Evolutionary conservation across 2,888 invertebrate genomes (phyloP), one percentile per base, ranked within the genome.

Genomic region (Octonoba sinensis): DNA sequence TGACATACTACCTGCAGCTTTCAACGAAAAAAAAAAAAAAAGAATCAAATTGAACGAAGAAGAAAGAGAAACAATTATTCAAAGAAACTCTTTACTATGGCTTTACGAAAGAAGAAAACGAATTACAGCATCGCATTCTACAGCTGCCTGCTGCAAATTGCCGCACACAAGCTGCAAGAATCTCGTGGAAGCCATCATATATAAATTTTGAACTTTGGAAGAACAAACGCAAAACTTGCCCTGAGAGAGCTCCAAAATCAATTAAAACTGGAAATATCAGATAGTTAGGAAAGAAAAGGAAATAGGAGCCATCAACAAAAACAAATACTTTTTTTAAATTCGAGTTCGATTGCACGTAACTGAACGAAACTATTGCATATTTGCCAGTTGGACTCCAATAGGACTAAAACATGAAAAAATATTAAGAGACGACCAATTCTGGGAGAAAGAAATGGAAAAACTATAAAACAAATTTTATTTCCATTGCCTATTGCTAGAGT

Each of bases 401-500:
- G 62, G 27, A 18, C 4, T 27, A 3, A 24, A 62, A 15, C 16
- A 16, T 12, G 62, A 62, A 36, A 62, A 62, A 24, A 62, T 62
- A 8, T 27, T 62, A 15, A 62, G 16, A 4, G 62, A 62, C 16
- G 62, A 62, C 18, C 3, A 24, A 15, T 27, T 27, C n/a, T 62
- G 24, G 59, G 20, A 59, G 6, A 22, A 15, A 36, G 16, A 64
- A 18, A 24, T 24, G 44, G 3, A n/a, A n/a, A 4, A n/a, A 36
- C 8, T 15, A 15, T 8, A 16, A 15, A 12, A 64, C 6, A 16
- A 46, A 16, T 46, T 65, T 46, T 65, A 22, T 24, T 49, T 18
- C 6, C n/a, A 44, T 27, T 64, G 64, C 64, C 6, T 64, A n/a
- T 44, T 64, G 13, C 64, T 15, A 27, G 64, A 64, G 24, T 18